Evolutionary conservation across 2,113 vertebrate species (phyloP).

Genomic region (Dolichotis patagonum): DNA sequence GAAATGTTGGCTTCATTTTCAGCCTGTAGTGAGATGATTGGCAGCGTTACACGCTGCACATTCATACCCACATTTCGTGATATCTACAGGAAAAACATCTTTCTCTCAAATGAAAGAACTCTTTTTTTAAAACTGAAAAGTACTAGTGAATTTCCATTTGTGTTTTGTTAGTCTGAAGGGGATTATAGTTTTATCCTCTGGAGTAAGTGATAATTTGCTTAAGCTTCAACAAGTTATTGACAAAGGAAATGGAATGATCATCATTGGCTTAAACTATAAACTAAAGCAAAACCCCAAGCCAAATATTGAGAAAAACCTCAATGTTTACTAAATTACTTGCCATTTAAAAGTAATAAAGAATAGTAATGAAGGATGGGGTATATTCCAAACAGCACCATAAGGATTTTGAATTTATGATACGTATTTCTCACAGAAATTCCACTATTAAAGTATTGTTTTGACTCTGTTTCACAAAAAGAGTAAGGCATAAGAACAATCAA

Average conservation of each 20-base stretch:
- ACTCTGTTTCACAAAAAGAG: background rate
- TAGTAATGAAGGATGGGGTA: background rate
- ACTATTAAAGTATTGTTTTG: background rate
- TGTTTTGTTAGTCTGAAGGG: background rate
- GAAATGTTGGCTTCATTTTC: background rate
- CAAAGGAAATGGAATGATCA: background rate
- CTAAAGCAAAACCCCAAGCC: background rate
- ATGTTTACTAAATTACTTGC: background rate
- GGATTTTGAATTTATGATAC: background rate
- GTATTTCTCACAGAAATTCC: background rate
- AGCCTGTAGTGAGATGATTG: background rate
- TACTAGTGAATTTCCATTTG: background rate
- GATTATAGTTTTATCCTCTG: background rate
- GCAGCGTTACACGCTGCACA: background rate
- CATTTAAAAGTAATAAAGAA: background rate
- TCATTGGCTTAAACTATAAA: background rate
- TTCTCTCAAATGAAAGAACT: background rate
- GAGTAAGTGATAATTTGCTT: background rate
- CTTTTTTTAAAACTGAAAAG: background rate
- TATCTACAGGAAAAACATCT: background rate
- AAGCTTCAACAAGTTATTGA: background rate
- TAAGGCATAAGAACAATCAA: background rate
- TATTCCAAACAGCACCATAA: background rate
- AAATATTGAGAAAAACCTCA: background rate
- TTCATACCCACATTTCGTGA: background rate